Conservation (phyloP, 2,113 vertebrate species). For the Turdus rufiventris region DNA sequence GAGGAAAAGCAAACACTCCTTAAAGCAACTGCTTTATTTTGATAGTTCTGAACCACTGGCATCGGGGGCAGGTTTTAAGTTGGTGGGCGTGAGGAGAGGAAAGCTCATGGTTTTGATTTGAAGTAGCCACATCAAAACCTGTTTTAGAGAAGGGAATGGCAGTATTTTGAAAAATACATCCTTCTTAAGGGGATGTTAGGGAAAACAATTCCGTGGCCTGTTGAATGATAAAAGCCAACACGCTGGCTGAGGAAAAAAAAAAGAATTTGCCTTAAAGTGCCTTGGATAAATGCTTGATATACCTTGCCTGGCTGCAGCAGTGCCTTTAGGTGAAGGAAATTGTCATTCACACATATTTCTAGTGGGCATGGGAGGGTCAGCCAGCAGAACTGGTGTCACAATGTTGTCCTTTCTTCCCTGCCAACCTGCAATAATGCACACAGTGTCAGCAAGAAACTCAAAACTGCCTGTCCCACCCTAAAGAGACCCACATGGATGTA, state of each 20-base stretch:
- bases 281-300: background rate
- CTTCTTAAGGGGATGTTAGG: slow-evolving; percentile 54
- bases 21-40: slow-evolving; percentile 66
- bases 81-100: slow-evolving; percentile 33
- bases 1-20: slow-evolving; percentile 66
- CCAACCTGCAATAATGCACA: accelerated
- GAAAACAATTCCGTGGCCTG: slow-evolving; percentile 46
- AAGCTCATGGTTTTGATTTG: slow-evolving; percentile 67
- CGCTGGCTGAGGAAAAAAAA: background rate
- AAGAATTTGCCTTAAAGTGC: background rate
- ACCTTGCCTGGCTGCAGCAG: background rate
- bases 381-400: background rate
- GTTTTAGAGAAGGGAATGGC: slow-evolving; percentile 44
- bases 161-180: slow-evolving; percentile 60
- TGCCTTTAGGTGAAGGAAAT: background rate
- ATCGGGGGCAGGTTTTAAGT: slow-evolving; percentile 39
- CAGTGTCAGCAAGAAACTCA: background rate
- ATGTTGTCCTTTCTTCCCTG: background rate
- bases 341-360: background rate
- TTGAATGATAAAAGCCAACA: slow-evolving; percentile 49
- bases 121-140: slow-evolving; percentile 69
- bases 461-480: accelerated
- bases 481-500: background rate
- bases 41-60: slow-evolving; percentile 69
- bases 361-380: background rate